These are phyloP conservation scores for Pocillopora grandis DNA, from an alignment of 92 coral and sea anemone genomes.

Conservation along the genomic window DNA sequence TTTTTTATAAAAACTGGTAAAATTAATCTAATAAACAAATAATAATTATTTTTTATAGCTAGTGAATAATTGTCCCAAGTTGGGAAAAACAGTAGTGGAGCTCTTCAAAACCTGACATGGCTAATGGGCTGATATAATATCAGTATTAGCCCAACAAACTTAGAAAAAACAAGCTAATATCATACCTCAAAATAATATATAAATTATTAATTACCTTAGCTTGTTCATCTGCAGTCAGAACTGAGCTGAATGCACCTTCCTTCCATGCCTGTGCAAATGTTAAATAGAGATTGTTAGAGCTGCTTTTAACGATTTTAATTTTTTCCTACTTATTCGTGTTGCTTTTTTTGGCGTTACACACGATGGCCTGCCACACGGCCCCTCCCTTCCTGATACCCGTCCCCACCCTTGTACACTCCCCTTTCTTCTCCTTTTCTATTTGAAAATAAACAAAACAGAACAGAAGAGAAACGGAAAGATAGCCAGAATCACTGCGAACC, in stretches of 20 bases:
- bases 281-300: neutral
- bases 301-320: neutral
- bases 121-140: too few species aligned
- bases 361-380: neutral
- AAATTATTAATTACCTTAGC: constrained; percentile 11
- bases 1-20: too few species aligned
- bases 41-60: too few species aligned
- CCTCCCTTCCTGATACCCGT: neutral
- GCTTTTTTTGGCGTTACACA: too few species aligned
- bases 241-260: constrained; percentile 24
- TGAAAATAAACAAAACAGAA: too few species aligned
- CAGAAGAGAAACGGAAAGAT: too few species aligned
- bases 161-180: too few species aligned
- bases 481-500: neutral
- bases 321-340: neutral
- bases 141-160: too few species aligned
- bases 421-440: neutral
- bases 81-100: too few species aligned
- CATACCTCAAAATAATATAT: neutral
- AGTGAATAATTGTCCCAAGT: too few species aligned
- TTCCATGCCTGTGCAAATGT: constrained; percentile 1
- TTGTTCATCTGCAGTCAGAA: constrained; percentile 28
- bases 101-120: too few species aligned
- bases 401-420: neutral
- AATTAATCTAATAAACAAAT: too few species aligned